Percentiles rank a stretch among this genome's conserved stretches.
Conservation (phyloP, 2,113 vertebrate species). For the Microtus pennsylvanicus region DNA sequence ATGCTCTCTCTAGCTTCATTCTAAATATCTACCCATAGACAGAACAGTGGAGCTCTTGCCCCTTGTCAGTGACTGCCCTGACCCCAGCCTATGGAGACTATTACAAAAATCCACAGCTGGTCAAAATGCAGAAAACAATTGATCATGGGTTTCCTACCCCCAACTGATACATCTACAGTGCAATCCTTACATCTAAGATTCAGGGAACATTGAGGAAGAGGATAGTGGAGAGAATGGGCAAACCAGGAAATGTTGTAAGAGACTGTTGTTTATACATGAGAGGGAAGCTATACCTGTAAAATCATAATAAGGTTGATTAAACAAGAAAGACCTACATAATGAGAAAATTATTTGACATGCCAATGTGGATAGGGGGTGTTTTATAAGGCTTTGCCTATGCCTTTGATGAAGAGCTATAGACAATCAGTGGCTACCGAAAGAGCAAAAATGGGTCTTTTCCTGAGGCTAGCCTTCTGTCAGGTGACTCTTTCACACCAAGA, state of each 20-base stretch:
- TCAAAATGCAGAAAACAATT: not conserved
- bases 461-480: not conserved
- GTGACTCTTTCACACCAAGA: not conserved
- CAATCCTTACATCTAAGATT: not conserved
- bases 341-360: too few relatives aligned
- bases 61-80: not conserved
- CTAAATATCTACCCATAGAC: not conserved
- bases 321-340: too few relatives aligned
- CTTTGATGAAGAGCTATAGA: not conserved
- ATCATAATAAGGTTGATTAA: too few relatives aligned
- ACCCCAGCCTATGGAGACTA: not conserved
- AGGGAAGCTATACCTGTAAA: too few relatives aligned
- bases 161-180: not conserved
- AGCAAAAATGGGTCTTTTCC: not conserved
- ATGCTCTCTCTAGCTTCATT: not conserved
- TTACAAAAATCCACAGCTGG: not conserved
- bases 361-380: too few relatives aligned
- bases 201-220: not conserved
- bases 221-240: too few relatives aligned
- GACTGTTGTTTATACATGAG: too few relatives aligned
- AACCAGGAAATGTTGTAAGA: too few relatives aligned
- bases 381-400: not conserved
- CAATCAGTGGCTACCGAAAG: not conserved
- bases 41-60: not conserved
- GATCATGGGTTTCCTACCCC: not conserved